Evolutionary conservation across 2,113 vertebrate species (phyloP).

Genomic region (Ovis canadensis): DNA sequence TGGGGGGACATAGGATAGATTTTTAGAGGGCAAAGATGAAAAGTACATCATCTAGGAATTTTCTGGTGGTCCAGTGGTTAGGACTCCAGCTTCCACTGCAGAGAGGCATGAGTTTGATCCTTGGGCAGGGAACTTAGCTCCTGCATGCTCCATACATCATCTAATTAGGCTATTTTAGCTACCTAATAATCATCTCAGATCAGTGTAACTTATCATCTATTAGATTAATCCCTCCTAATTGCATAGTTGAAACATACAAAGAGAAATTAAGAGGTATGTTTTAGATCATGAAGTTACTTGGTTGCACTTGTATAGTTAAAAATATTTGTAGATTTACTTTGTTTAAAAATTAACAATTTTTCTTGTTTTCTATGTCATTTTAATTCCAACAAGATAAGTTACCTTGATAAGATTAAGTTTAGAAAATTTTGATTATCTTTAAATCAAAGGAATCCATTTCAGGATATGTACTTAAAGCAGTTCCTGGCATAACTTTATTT

Average conservation of each 20-base stretch:
- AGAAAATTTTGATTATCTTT: not conserved
- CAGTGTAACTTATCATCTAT: not conserved
- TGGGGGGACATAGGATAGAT: not conserved
- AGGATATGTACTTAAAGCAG: not conserved
- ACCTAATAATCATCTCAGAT: not conserved
- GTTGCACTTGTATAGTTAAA: not conserved
- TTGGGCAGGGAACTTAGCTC: not conserved
- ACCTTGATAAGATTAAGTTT: not conserved
- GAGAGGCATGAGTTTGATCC: not conserved
- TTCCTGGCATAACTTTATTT: not conserved
- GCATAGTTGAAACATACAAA: not conserved
- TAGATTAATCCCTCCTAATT: not conserved
- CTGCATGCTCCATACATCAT: not conserved
- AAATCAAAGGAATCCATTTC: constrained; percentile 17
- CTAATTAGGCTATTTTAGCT: constrained; percentile 29
- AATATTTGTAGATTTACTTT: constrained; percentile 38
- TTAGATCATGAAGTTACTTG: not conserved
- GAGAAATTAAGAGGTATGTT: not conserved
- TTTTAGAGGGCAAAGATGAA: constrained; percentile 24
- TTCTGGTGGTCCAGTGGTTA: not conserved
- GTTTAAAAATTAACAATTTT: not conserved
- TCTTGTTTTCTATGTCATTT: constrained; percentile 1
- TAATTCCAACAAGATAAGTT: not conserved
- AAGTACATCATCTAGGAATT: not conserved
- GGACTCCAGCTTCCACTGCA: not conserved